Evolutionary conservation across 2,113 vertebrate species (phyloP).

Genomic region (Cinclus mexicanus): DNA sequence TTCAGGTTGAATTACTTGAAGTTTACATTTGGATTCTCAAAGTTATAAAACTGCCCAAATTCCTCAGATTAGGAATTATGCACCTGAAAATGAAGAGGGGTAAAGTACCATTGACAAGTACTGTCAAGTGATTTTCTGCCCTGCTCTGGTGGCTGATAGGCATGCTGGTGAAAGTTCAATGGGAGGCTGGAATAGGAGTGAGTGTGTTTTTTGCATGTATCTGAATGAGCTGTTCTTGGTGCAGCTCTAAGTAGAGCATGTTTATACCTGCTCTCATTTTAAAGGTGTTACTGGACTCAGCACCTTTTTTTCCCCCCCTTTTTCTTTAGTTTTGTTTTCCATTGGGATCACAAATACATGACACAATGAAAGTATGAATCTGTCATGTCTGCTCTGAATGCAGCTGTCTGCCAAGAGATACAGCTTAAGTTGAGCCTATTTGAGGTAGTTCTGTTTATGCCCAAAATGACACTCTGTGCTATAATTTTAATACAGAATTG

Average conservation of each 20-base stretch:
- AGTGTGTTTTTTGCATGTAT: neutral
- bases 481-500: neutral
- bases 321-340: neutral
- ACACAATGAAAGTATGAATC: neutral
- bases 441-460: neutral
- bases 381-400: neutral
- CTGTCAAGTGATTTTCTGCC: neutral
- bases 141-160: neutral
- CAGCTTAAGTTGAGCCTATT: neutral
- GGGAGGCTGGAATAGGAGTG: neutral
- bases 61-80: neutral
- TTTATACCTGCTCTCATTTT: slow-evolving; percentile 39
- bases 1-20: neutral
- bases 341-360: neutral
- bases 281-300: neutral
- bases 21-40: neutral
- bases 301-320: neutral
- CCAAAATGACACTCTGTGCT: neutral
- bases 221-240: slow-evolving; percentile 1
- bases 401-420: neutral
- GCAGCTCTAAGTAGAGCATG: neutral
- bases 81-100: neutral
- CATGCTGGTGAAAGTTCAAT: neutral
- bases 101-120: neutral
- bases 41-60: neutral